phyloP scores from a whole-genome alignment of 2,888 invertebrate species.

The Ormyrus thymus region DNA sequence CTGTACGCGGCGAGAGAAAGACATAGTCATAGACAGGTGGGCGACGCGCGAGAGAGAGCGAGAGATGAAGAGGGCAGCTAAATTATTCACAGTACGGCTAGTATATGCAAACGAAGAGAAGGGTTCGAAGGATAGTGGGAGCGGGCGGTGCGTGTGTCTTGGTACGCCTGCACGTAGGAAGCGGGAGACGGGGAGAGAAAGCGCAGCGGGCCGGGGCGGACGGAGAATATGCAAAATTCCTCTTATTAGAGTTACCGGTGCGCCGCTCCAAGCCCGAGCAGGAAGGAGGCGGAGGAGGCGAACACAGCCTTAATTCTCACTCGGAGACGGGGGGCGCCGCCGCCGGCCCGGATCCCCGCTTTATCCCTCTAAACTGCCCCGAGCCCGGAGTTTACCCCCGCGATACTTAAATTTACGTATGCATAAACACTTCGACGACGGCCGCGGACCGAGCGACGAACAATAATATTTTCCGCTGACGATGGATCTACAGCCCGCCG shows the following conservation, averaged over 20 bases:
- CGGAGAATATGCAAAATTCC: constrained; percentile 71
- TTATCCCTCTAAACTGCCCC: constrained; percentile 50
- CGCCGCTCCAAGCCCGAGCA: constrained; percentile 46
- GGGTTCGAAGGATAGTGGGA: constrained; percentile 61
- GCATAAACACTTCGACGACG: constrained; percentile 42
- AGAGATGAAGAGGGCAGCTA: constrained; percentile 64
- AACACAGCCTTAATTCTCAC: constrained; percentile 4
- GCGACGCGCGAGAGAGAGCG: neutral
- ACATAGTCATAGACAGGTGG: constrained; percentile 7
- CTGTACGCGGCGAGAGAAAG: constrained; percentile 1
- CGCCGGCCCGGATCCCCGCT: constrained; percentile 25
- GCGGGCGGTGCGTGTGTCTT: constrained; percentile 39
- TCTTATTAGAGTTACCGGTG: constrained; percentile 70
- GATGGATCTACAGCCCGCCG: constrained; percentile 24
- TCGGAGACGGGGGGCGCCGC: neutral
- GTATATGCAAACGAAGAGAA: constrained; percentile 72
- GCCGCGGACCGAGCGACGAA: neutral
- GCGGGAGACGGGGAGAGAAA: neutral
- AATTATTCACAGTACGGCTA: constrained; percentile 71
- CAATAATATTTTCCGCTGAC: constrained; percentile 50
- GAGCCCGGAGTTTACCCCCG: constrained; percentile 24
- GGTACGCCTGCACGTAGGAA: constrained; percentile 57
- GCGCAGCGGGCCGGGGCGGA: constrained; percentile 18
- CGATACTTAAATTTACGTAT: constrained; percentile 52
- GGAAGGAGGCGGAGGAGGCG: neutral